Evolutionary conservation across 2,888 invertebrate species (phyloP).

Genomic region (Platypus cylindrus): DNA sequence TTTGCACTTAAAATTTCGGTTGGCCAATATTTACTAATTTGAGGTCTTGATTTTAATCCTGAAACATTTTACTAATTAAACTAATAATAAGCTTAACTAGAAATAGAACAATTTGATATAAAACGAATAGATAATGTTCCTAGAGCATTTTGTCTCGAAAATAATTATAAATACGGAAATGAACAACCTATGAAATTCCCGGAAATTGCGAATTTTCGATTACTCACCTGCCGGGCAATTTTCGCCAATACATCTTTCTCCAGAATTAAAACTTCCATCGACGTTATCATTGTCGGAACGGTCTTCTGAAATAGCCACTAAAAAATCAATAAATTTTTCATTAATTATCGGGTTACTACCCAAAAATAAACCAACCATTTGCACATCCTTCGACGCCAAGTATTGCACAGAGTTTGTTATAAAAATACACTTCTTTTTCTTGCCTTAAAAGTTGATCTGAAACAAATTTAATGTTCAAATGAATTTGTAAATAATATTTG

Average conservation of each 20-base stretch:
- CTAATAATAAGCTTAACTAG: no score
- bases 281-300: conserved; percentile 20
- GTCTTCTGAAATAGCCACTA: conserved; percentile 19
- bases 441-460: conserved; percentile 1
- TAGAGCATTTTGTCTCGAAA: no score
- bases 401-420: conserved; percentile 27
- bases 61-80: no score
- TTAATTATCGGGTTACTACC: no score
- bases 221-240: conserved; percentile 37
- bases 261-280: conserved; percentile 17
- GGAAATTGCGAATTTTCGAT: background rate
- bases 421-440: background rate
- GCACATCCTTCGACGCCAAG: conserved; percentile 38
- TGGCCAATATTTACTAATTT: conserved; percentile 23
- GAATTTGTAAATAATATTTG: background rate
- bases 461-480: background rate
- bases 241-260: conserved; percentile 35
- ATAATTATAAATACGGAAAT: no score
- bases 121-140: no score
- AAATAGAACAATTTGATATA: no score
- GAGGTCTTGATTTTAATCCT: conserved; percentile 36
- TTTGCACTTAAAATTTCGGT: conserved; percentile 18
- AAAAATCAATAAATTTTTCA: conserved; percentile 1
- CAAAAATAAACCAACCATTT: no score
- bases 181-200: no score